Conservation (phyloP, 2,797 vertebrate genomes). For the Gallinago stenura region DNA sequence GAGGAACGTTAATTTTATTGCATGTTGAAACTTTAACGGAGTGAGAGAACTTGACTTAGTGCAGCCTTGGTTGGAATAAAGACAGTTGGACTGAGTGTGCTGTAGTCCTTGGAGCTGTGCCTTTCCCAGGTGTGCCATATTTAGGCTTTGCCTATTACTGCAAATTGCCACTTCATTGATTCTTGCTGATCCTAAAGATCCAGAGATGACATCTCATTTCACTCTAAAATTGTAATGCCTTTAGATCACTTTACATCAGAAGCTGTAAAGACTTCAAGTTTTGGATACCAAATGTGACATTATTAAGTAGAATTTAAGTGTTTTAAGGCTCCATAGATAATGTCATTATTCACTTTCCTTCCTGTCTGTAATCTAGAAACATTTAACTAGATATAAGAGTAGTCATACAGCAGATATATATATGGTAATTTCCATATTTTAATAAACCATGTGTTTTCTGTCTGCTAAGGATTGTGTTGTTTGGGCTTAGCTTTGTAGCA, state of each 20-base stretch:
- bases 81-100: constrained; percentile 10
- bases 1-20: constrained; percentile 66
- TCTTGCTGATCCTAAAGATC: constrained; percentile 59
- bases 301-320: constrained; percentile 23
- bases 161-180: constrained; percentile 61
- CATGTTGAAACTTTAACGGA: constrained; percentile 37
- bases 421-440: background rate
- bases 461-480: background rate
- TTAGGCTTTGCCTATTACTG: constrained; percentile 63
- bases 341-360: background rate
- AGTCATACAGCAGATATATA: background rate
- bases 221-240: constrained; percentile 46
- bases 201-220: constrained; percentile 64
- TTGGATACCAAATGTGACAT: background rate
- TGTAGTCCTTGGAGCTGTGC: constrained; percentile 6
- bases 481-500: background rate
- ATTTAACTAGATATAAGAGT: background rate
- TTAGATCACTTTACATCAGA: constrained; percentile 27
- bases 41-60: constrained; percentile 28
- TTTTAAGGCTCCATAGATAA: background rate
- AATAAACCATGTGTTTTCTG: background rate
- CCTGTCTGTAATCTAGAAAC: background rate
- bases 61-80: constrained; percentile 35
- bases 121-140: constrained; percentile 66
- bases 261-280: constrained; percentile 32